A percentile compares a stretch with the other conserved stretches of the same genome.
Evolutionary conservation across 2,113 vertebrate species (phyloP).

Genomic region (Shinisaurus crocodilurus): DNA sequence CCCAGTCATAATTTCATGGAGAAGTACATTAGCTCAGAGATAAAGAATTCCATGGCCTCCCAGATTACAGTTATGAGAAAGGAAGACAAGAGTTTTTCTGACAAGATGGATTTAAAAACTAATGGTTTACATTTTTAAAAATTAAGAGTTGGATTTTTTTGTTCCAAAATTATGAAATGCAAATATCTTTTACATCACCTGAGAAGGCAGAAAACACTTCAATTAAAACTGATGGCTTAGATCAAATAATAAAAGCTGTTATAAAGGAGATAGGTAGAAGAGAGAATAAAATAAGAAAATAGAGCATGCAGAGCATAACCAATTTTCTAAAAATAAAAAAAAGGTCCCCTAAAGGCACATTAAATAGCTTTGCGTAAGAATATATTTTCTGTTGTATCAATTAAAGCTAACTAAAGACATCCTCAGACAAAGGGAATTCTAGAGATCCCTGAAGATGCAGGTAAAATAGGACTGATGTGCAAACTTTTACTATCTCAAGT

Average conservation of each 20-base stretch:
- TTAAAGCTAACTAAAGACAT: conserved; percentile 26
- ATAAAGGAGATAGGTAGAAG: conserved; percentile 60
- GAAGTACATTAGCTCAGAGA: neutral
- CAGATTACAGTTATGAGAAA: neutral
- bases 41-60: neutral
- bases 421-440: neutral
- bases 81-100: neutral
- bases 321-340: conserved; percentile 36
- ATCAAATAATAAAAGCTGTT: conserved; percentile 65
- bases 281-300: conserved; percentile 62
- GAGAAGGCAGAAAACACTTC: conserved; percentile 66
- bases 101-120: neutral
- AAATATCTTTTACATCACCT: conserved; percentile 69
- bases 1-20: neutral
- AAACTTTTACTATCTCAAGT: conserved; percentile 18
- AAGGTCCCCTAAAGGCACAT: conserved; percentile 47
- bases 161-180: conserved; percentile 60
- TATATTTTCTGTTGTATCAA: conserved; percentile 50
- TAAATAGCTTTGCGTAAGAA: conserved; percentile 39
- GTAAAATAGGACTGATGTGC: conserved; percentile 9
- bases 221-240: conserved; percentile 70
- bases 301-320: conserved; percentile 50
- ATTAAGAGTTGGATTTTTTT: conserved; percentile 12
- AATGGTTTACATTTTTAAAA: neutral
- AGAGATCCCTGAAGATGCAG: conserved; percentile 30